Evolutionary conservation across 2,113 vertebrate genomes (phyloP), one percentile per base, ranked within the genome.

Genomic region (Mesembrinibis cayennensis): DNA sequence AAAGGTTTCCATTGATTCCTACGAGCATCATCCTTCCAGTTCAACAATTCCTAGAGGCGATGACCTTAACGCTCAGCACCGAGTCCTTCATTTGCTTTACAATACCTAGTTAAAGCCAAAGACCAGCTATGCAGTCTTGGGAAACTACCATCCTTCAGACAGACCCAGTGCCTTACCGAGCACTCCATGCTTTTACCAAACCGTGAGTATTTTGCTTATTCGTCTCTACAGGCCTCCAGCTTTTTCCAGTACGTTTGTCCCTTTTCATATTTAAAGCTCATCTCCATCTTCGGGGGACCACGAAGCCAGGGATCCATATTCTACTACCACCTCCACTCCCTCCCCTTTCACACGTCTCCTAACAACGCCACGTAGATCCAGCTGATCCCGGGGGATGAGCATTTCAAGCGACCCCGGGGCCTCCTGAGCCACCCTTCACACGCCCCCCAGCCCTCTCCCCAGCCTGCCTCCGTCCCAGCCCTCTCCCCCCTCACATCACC

Each of bases 1-100:
- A 94, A 97, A 97, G 96, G 89, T 92, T 91, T 70, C 73, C 81
- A 34, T n/a, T 22, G 84, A 89, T 89, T 93, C 83, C 89, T 87
- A 32, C 0, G 20, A 90, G 79, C 88, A 91, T 45, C 90, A 73
- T 34, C 76, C 70, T 83, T 55, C 87, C 95, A 95, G 56, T 32
- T 62, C 63, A 82, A 66, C 90, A 74, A 30, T 40, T 73, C 59
- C 55, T 13, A 13, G 44, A 87, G 76, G 40, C 89, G 21, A 50
- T 20, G 82, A 89, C 59, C 56, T 84, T 71, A 95, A 25, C 40
- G 90, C 81, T 89, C 86, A 66, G 34, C 9, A 27, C 66, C 9
- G 61, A 96, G 87, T 59, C 83, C 92, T 96, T 95, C 87, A 86
- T 69, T 82, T 83, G 84, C 83, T 82, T 93, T 30, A n/a, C 87